Evolutionary conservation across 2,113 vertebrate species (phyloP).

Genomic region (Corythaeola cristata): DNA sequence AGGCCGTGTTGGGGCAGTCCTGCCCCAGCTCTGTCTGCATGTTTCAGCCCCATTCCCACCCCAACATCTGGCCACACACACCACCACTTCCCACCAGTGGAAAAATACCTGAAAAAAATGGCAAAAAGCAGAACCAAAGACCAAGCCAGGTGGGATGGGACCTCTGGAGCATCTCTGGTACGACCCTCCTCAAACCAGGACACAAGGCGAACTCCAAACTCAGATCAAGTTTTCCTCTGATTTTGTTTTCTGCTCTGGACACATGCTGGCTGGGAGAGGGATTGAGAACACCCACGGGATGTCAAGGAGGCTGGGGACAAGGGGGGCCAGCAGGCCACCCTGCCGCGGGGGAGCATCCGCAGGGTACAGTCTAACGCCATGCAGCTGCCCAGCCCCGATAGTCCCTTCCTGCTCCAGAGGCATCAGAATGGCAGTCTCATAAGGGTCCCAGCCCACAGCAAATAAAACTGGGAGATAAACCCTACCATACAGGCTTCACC

Average conservation of each 20-base stretch:
- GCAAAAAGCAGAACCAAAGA: background rate
- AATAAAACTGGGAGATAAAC: background rate
- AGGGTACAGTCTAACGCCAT: background rate
- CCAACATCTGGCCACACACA: fast-evolving
- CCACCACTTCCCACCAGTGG: background rate
- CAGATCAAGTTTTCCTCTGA: background rate
- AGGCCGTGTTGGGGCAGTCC: background rate
- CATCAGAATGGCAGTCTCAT: fast-evolving
- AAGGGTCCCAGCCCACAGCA: background rate
- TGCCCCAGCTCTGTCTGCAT: background rate
- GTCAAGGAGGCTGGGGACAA: background rate
- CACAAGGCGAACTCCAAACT: background rate
- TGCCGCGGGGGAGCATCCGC: background rate
- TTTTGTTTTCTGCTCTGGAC: background rate
- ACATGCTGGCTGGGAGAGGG: background rate
- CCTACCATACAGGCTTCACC: fast-evolving
- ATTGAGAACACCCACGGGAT: background rate
- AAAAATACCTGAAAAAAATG: background rate
- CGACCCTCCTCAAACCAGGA: background rate
- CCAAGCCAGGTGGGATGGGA: background rate
- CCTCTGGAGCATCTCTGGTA: background rate
- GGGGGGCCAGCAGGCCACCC: background rate
- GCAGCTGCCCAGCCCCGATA: background rate
- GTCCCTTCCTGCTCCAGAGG: background rate
- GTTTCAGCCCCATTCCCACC: background rate